A percentile compares a stretch with the other conserved stretches of the same genome.
phyloP scores from a whole-genome alignment of 2,797 vertebrate genomes.

The Intellagama lesueurii region DNA sequence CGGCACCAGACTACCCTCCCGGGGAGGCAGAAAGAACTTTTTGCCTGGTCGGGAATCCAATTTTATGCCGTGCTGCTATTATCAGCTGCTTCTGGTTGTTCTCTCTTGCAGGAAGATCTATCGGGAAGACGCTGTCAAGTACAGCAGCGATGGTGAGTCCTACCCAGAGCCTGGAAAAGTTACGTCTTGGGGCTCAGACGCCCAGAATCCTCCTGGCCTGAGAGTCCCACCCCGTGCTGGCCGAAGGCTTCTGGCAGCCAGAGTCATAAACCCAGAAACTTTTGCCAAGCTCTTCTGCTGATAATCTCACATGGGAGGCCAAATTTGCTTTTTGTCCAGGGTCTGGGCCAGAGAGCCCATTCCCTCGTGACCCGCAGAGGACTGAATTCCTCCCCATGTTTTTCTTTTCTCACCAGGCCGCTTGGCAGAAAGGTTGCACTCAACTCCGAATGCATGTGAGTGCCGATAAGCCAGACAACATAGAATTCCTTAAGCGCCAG shows the following conservation, averaged over 20 bases:
- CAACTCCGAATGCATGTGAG: constrained; percentile 24
- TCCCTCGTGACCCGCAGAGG: neutral
- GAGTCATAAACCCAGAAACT: neutral
- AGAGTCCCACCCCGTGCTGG: too few relatives aligned
- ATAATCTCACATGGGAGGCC: neutral
- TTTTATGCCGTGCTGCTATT: neutral
- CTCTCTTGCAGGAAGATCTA: neutral
- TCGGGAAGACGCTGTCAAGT: neutral
- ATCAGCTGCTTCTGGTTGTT: too few relatives aligned
- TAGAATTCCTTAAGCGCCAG: neutral
- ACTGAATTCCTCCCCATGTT: too few relatives aligned
- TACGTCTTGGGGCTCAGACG: neutral
- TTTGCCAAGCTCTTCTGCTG: too few relatives aligned
- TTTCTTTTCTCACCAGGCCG: neutral
- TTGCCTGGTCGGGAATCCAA: neutral
- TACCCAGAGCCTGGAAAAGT: neutral
- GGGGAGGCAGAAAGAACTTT: neutral
- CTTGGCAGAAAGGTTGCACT: neutral
- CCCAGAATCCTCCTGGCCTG: neutral
- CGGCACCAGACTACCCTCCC: neutral
- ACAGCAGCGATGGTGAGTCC: neutral
- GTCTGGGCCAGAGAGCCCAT: too few relatives aligned
- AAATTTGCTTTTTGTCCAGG: neutral
- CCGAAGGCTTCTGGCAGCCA: neutral
- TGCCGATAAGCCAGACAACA: neutral